Evolutionary conservation across 2,797 vertebrate species (phyloP).

Genomic region (Phyllotis vaccarum): DNA sequence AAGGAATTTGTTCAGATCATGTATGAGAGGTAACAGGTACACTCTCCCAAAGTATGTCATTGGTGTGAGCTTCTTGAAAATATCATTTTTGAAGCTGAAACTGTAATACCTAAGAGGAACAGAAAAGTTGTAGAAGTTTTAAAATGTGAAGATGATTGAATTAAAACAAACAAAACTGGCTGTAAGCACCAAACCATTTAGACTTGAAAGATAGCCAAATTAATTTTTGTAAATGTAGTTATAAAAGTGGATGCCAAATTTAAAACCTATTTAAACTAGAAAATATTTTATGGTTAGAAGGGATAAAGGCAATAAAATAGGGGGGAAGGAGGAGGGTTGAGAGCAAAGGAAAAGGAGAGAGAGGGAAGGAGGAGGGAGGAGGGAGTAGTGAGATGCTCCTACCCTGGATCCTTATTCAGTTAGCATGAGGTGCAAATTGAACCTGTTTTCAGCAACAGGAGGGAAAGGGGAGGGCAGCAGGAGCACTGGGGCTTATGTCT

Average conservation of each 20-base stretch:
- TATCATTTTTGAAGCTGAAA: not conserved
- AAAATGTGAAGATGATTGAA: constrained; percentile 37
- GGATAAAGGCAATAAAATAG: not conserved
- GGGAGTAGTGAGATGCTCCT: not conserved
- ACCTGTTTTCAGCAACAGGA: not conserved
- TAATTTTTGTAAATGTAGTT: constrained; percentile 46
- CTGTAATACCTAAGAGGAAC: not conserved
- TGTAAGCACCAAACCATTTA: constrained; percentile 22
- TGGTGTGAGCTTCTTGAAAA: not conserved
- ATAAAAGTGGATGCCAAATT: constrained; percentile 53
- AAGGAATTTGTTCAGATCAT: constrained; percentile 42
- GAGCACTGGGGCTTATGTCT: not conserved
- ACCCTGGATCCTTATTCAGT: not conserved
- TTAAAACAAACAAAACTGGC: not conserved
- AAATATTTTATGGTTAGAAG: constrained; percentile 5
- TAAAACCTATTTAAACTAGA: constrained; percentile 49
- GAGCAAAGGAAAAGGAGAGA: not conserved
- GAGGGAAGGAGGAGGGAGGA: not conserved
- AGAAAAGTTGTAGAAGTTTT: constrained; percentile 25
- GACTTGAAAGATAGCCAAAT: constrained; percentile 40
- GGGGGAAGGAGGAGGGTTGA: not conserved
- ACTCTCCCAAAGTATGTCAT: not conserved
- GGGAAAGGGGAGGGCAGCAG: too few relatives aligned
- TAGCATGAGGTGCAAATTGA: not conserved
- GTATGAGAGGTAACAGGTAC: not conserved